Evolutionary conservation across 2,113 vertebrate species (phyloP), one percentile per base, ranked within the genome.

Genomic region (Sylvia atricapilla): DNA sequence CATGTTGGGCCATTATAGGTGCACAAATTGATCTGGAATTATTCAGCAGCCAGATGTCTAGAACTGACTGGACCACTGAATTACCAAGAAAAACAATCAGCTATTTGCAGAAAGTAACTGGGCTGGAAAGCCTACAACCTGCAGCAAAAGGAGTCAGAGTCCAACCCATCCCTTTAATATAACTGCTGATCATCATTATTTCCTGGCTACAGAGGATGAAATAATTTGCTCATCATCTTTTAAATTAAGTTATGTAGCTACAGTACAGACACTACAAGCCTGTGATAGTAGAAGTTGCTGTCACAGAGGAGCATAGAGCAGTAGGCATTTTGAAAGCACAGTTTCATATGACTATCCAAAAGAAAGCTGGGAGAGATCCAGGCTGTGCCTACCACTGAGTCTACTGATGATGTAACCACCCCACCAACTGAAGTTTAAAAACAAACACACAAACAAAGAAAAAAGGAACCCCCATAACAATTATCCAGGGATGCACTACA

Each of bases 61-160:
- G 56, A 77, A 52, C 21, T 39, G 37, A 28, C 64, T 46, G 44
- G 39, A 73, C 55, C 80, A 46, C 46, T 33, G 43, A 63, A 87
- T 4, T 74, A 73, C 84, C 73, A 87, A 87, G 73, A 81, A 78
- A 91, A 94, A 67, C 84, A 78, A 31, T 15, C 59, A 81, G 52
- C 37, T 87, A 6, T 39, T 87, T 95, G 55, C 77, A 87, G 69
- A 84, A 75, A 84, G 73, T 70, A 53, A 74, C 52, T 53, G 64
- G 50, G 31, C 56, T 96, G 84, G 89, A 80, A 95, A 91, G 60
- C 35, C 80, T 78, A 67, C 52, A 96, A 55, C 39, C 68, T 75
- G 66, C 74, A 87, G 62, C 33, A 82, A 73, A 84, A 82, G 10
- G 35, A 80, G 46, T n/a, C 43, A 13, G 56, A 84, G 39, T 67